Conservation (phyloP, 2,888 invertebrate genomes). For the Oegoconia quadripuncta region DNA sequence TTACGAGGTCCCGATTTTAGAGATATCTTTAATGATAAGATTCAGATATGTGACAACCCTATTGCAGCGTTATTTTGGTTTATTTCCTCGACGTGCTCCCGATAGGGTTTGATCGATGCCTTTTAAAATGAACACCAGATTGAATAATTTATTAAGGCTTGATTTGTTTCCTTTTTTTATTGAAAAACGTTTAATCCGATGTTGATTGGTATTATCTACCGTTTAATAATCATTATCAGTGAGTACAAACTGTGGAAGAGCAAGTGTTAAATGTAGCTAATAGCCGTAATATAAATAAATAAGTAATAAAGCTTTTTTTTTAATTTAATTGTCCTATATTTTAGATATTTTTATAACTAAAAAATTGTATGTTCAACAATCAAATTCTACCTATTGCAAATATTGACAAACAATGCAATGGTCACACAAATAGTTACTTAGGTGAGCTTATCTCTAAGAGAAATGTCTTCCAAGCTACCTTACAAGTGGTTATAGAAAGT, state of each 20-base stretch:
- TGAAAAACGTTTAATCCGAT: constrained; percentile 41
- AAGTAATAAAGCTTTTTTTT: neutral
- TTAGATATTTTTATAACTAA: neutral
- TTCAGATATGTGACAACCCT: constrained; percentile 7
- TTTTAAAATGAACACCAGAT: constrained; percentile 51
- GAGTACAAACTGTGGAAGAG: constrained; percentile 5
- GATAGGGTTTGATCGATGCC: constrained; percentile 56
- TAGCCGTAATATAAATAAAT: neutral
- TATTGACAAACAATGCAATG: no score
- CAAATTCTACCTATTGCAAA: no score
- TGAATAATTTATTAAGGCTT: constrained; percentile 53
- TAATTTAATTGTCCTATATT: neutral
- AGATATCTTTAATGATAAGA: no score
- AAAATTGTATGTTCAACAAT: no score
- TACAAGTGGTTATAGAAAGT: no score
- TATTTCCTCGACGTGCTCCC: constrained; percentile 24
- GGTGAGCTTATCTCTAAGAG: no score
- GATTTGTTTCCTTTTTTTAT: constrained; percentile 34
- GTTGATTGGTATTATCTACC: constrained; percentile 34
- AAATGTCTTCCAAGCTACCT: no score
- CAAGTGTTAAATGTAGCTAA: neutral
- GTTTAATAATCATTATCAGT: constrained; percentile 37
- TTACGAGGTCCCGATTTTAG: no score
- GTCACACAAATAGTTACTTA: no score
- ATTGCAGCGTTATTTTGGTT: constrained; percentile 14